Percentiles rank a stretch among this genome's conserved stretches.
phyloP scores from a whole-genome alignment of 2,113 vertebrate species.

The Hyaena hyaena region DNA sequence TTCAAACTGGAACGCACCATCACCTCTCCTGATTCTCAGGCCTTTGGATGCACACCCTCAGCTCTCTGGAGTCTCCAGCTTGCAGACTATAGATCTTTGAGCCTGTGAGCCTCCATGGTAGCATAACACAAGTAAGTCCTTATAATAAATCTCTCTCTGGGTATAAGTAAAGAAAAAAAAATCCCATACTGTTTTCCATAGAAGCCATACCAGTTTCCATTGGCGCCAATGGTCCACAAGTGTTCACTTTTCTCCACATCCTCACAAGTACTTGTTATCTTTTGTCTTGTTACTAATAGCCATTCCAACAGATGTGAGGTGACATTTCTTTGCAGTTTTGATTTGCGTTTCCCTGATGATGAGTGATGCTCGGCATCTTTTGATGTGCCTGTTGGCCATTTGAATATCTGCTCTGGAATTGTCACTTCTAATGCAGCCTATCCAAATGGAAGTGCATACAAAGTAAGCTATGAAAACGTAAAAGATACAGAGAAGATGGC shows the following conservation, averaged over 20 bases:
- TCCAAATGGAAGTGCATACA: neutral
- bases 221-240: neutral
- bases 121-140: neutral
- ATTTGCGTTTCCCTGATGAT: neutral
- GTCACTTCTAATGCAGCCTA: neutral
- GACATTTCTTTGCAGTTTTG: neutral
- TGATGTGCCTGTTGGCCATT: neutral
- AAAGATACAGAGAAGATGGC: neutral
- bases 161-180: neutral
- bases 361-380: neutral
- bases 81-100: neutral
- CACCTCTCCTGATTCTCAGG: too few species aligned
- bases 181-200: neutral
- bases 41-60: neutral
- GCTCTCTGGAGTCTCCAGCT: neutral
- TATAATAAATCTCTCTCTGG: neutral
- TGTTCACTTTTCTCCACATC: neutral
- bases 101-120: neutral
- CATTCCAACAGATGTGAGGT: neutral
- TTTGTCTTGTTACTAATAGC: neutral
- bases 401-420: neutral
- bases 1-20: too few species aligned
- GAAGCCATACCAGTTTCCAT: neutral
- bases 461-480: neutral
- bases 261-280: neutral